A percentile compares a stretch with the other conserved stretches of the same genome.
These are phyloP conservation scores for Synergus laeviventris DNA, from an alignment of 2,888 invertebrate species.

Conservation along the genomic window DNA sequence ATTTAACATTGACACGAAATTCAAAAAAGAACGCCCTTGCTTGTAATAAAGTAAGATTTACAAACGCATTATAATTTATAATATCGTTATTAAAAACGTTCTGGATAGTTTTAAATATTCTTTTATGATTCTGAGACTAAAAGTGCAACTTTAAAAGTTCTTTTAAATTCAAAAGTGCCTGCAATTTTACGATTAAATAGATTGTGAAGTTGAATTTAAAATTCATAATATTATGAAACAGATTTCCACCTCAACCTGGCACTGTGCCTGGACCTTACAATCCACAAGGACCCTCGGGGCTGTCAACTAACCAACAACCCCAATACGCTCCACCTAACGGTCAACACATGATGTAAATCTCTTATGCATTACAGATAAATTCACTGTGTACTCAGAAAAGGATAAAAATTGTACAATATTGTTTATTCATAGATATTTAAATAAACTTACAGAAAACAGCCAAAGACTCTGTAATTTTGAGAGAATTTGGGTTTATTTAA, in stretches of 20 bases:
- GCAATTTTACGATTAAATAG: not conserved
- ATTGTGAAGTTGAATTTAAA: not conserved
- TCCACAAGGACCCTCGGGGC: constrained; percentile 62
- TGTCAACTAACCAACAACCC: constrained; percentile 64
- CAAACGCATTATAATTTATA: not conserved
- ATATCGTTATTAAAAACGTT: not conserved
- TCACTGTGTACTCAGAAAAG: constrained; percentile 34
- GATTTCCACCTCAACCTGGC: constrained; percentile 65
- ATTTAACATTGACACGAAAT: too few relatives aligned
- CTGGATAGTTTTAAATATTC: too few relatives aligned
- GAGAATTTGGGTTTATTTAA: constrained; percentile 38
- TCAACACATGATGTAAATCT: constrained; percentile 71
- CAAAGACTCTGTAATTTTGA: constrained; percentile 66
- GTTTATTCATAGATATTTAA: constrained; percentile 66
- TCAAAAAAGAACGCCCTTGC: too few relatives aligned
- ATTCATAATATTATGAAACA: constrained; percentile 46
- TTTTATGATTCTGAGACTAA: too few relatives aligned
- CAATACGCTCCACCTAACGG: constrained; percentile 71
- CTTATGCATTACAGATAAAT: constrained; percentile 17
- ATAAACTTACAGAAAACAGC: constrained; percentile 59
- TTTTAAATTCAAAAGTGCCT: not conserved
- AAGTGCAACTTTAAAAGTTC: not conserved
- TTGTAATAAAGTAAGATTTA: too few relatives aligned
- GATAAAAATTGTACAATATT: constrained; percentile 65
- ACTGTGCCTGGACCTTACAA: constrained; percentile 64